Percentiles rank a stretch among this genome's conserved stretches.
Conservation (phyloP, 2,113 vertebrate genomes). For the Cavia aperea region DNA sequence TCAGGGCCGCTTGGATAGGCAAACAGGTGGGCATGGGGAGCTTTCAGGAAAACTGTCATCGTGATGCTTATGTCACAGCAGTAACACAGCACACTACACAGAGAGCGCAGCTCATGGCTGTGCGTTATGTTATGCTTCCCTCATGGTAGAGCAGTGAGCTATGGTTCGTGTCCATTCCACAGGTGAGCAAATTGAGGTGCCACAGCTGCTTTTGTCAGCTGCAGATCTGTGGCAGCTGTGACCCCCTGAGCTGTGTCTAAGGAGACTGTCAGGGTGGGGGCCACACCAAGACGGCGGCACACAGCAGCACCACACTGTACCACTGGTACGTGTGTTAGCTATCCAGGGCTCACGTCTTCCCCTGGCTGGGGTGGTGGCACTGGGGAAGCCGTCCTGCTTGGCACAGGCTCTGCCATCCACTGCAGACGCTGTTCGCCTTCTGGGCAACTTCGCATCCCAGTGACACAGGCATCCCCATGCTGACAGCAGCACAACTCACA, state of each 20-base stretch:
- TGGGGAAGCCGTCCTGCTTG: accelerated
- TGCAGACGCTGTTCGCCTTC: background rate
- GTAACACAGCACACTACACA: accelerated
- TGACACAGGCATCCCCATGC: accelerated
- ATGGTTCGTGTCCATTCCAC: background rate
- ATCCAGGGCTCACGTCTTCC: accelerated
- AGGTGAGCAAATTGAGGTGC: background rate
- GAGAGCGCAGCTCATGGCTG: background rate
- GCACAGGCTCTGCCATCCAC: background rate
- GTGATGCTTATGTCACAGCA: background rate
- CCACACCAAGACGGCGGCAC: background rate
- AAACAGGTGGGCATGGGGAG: accelerated
- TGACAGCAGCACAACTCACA: background rate
- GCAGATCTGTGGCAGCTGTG: accelerated
- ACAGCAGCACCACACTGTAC: background rate
- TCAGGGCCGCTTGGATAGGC: too few species aligned
- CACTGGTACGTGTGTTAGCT: accelerated
- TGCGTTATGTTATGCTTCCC: accelerated
- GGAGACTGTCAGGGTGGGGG: accelerated
- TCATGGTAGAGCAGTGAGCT: background rate
- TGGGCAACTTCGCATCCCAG: background rate
- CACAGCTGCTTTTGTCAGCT: accelerated
- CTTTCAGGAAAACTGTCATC: accelerated
- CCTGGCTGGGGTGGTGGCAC: accelerated
- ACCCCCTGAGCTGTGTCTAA: background rate